These are phyloP conservation scores for Abrostola tripartita DNA, from an alignment of 2,888 invertebrate genomes.

Conservation along the genomic window DNA sequence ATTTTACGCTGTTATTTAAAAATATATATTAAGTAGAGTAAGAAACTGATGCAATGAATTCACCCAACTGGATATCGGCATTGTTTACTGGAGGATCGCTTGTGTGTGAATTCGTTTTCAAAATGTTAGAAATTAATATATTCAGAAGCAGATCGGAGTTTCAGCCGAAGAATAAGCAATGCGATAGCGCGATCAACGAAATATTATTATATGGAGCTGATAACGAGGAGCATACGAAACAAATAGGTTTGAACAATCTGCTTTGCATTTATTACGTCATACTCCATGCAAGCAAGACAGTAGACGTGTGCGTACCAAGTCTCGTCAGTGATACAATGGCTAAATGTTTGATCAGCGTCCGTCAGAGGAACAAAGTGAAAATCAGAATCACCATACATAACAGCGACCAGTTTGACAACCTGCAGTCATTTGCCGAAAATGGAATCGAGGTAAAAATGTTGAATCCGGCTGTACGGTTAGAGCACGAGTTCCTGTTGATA, in stretches of 20 bases:
- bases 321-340: slow-evolving; percentile 69
- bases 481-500: slow-evolving; percentile 75
- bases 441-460: slow-evolving; percentile 73
- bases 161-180: slow-evolving; percentile 32
- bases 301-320: slow-evolving; percentile 75
- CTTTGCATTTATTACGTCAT: slow-evolving; percentile 73
- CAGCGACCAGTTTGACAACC: slow-evolving; percentile 58
- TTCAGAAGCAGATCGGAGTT: slow-evolving; percentile 10
- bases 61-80: slow-evolving; percentile 20
- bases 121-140: slow-evolving; percentile 22
- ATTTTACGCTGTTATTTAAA: background rate
- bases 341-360: slow-evolving; percentile 66
- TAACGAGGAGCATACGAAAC: slow-evolving; percentile 59
- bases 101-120: slow-evolving; percentile 28
- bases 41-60: slow-evolving; percentile 17
- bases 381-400: slow-evolving; percentile 71
- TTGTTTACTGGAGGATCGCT: slow-evolving; percentile 26
- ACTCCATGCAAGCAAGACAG: slow-evolving; percentile 65
- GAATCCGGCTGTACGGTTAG: slow-evolving; percentile 62
- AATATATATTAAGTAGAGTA: background rate
- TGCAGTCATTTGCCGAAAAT: slow-evolving; percentile 60
- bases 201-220: slow-evolving; percentile 73
- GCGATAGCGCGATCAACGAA: slow-evolving; percentile 66
- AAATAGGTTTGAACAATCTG: slow-evolving; percentile 71
- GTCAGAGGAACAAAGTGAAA: slow-evolving; percentile 61